Base-by-base conservation (phyloP, 2,888 invertebrate genomes). In the Vanessa cardui region DNA sequence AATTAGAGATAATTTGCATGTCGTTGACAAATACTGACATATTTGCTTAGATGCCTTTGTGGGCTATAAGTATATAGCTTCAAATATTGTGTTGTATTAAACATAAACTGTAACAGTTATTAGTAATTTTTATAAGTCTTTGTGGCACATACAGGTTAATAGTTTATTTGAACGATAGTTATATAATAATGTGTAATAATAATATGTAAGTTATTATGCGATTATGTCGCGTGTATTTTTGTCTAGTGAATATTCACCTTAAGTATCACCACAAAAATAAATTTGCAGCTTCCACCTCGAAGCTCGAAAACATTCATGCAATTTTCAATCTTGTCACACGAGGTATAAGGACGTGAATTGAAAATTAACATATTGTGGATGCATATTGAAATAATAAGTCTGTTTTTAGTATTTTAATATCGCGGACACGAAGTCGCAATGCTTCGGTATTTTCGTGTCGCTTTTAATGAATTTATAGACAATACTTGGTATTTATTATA, bases 401-500 rank as follows among this genome's bases (percentile, higher is more conserved):
- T 77, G 73, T 62, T 83, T 87, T 83, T 80, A 79, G 82, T 82
- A 81, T 87, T 86, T 86, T 88, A 87, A 88, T 90, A 87, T 85
- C 76, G 82, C 83, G 81, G 82, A 84, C 81, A 82, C 80, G 83
- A 81, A 83, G 84, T 85, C 70, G 85, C 84, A 83, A 85, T 86
- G 87, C 86, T 85, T 77, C 77, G 61, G 52, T 54, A 68, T 77
- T 79, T 75, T 69, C 69, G 74, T 75, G 75, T 77, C 79, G 82
- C 82, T 82, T 69, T 78, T 89, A 88, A 88, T 89, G 82, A 88
- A 90, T 90, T 89, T 90, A 89, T 85, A 81, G 75, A 81, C 52
- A 54, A 54, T 31, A 54, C 85, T 76, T 76, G 62, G 64, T 67
- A 61, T 75, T 73, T 67, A 61, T 75, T 73, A 68, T 72, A 71